phyloP scores from a whole-genome alignment of 1,140 invertebrate genomes.

The Drosophila repleta region DNA sequence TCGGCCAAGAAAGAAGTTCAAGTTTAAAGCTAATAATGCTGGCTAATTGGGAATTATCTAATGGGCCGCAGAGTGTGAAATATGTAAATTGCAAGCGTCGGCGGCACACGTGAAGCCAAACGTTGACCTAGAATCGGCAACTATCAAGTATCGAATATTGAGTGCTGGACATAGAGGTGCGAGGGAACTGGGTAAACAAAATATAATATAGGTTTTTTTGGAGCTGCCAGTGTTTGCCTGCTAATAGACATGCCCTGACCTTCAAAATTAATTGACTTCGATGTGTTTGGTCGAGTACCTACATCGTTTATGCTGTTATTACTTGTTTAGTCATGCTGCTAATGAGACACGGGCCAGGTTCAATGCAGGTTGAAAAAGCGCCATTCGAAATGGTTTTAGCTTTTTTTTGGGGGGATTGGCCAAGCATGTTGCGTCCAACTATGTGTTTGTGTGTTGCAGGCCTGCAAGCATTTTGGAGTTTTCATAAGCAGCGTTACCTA shows the following conservation, averaged over 20 bases:
- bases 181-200: slow-evolving; percentile 70
- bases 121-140: slow-evolving; percentile 65
- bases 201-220: slow-evolving; percentile 42
- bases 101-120: slow-evolving; percentile 8
- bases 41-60: slow-evolving; percentile 68
- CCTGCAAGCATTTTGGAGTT: slow-evolving; percentile 39
- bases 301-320: slow-evolving; percentile 54
- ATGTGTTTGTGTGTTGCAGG: slow-evolving; percentile 6
- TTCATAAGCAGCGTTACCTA: slow-evolving; percentile 63
- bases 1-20: slow-evolving; percentile 55
- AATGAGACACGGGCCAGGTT: slow-evolving; percentile 67
- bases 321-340: slow-evolving; percentile 68
- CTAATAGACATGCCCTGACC: slow-evolving; percentile 61
- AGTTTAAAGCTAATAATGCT: slow-evolving; percentile 73
- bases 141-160: slow-evolving; percentile 53
- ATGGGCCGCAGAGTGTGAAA: slow-evolving; percentile 37
- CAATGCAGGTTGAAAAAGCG: slow-evolving; percentile 48
- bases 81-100: slow-evolving; percentile 65
- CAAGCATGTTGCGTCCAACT: background rate
- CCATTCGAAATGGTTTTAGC: slow-evolving; percentile 12
- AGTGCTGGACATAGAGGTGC: slow-evolving; percentile 47
- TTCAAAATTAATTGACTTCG: slow-evolving; percentile 77
- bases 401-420: slow-evolving; percentile 54
- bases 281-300: slow-evolving; percentile 25
- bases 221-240: slow-evolving; percentile 40